Conservation (phyloP, 2,888 invertebrate species). For the Amorpha juglandis region DNA sequence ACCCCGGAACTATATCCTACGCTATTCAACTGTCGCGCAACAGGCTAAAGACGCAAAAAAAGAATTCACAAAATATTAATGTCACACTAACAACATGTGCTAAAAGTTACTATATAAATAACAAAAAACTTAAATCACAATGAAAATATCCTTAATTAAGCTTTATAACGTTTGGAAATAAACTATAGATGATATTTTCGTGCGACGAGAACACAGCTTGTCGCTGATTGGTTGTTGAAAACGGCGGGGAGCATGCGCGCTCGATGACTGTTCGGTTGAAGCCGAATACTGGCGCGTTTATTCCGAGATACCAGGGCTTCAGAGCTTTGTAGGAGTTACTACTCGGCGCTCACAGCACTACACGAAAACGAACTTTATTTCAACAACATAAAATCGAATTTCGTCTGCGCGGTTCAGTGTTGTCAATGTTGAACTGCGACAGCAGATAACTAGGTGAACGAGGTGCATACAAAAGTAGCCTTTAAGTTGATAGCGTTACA, state of each 20-base stretch:
- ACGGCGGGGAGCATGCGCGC: constrained; percentile 81
- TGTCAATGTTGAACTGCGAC: constrained; percentile 65
- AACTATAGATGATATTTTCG: constrained; percentile 51
- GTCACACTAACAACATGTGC: neutral
- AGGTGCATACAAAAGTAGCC: constrained; percentile 47
- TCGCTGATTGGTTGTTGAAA: constrained; percentile 72
- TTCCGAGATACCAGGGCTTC: constrained; percentile 80
- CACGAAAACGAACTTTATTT: constrained; percentile 44
- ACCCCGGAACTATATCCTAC: constrained; percentile 62
- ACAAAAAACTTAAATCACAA: constrained; percentile 8
- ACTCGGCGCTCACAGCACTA: constrained; percentile 27
- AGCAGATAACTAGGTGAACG: constrained; percentile 65
- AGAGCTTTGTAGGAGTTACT: constrained; percentile 79
- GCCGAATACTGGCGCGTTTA: constrained; percentile 83
- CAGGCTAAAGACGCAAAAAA: neutral
- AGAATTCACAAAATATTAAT: neutral
- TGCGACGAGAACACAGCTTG: constrained; percentile 55
- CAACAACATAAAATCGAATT: constrained; percentile 37
- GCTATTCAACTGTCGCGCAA: constrained; percentile 38
- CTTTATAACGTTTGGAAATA: constrained; percentile 41
- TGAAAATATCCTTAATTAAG: constrained; percentile 34
- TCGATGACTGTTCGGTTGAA: constrained; percentile 71
- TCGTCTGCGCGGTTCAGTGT: constrained; percentile 37
- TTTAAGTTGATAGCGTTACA: constrained; percentile 40
- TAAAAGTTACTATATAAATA: constrained; percentile 1